A percentile compares a stretch with the other conserved stretches of the same genome.
These are phyloP conservation scores for Phenganax stokvisi DNA, from an alignment of 92 coral and sea anemone genomes.

Conservation along the genomic window DNA sequence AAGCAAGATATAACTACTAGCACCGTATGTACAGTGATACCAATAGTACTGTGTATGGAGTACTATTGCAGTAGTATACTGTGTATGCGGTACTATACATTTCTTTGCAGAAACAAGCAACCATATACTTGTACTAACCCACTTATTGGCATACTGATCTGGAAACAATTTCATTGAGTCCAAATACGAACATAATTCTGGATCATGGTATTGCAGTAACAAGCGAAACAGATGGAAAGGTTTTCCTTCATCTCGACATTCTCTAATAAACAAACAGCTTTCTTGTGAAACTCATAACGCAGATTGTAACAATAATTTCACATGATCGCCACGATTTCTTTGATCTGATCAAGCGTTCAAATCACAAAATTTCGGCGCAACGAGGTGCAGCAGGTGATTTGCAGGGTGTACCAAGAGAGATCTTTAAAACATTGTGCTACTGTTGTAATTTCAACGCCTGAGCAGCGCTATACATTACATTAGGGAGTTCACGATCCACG, in stretches of 20 bases:
- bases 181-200: conserved; percentile 87
- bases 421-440: too few species aligned
- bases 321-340: too few species aligned
- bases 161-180: conserved; percentile 95
- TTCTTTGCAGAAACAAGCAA: not conserved
- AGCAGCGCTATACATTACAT: too few species aligned
- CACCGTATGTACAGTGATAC: not conserved
- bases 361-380: too few species aligned
- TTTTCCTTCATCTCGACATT: conserved; percentile 90
- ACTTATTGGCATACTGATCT: conserved; percentile 78
- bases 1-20: not conserved
- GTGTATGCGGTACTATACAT: not conserved
- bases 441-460: too few species aligned
- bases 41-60: not conserved
- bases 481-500: too few species aligned
- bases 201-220: conserved; percentile 92
- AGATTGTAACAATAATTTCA: not conserved
- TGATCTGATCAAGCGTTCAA: too few species aligned
- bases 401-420: too few species aligned
- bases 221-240: conserved; percentile 91
- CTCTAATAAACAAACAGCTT: conserved; percentile 49
- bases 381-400: too few species aligned
- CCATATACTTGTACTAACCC: conserved; percentile 57
- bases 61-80: not conserved
- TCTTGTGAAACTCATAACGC: not conserved